Evolutionary conservation across 2,888 invertebrate species (phyloP), one percentile per base, ranked within the genome.

Genomic region (Papilio protenor): DNA sequence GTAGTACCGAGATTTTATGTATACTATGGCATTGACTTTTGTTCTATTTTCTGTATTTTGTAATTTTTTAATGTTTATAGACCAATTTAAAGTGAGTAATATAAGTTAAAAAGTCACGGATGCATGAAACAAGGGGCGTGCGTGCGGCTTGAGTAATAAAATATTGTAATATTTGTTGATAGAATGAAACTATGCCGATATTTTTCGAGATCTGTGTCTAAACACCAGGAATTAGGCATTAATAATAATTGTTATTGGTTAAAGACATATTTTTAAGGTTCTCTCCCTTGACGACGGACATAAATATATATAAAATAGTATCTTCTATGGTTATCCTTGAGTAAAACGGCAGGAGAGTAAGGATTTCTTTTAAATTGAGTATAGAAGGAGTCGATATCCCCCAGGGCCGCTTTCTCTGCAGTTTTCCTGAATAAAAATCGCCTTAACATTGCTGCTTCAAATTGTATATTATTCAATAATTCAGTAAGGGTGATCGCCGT

Each of bases 1-100:
- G 87, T 85, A 85, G 87, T 84, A 81, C 85, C 84, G 86, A 85
- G 83, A 85, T 85, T 88, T 91, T 89, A 61, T 88, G 88, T 88
- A 88, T 87, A 83, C 78, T 82, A 82, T 89, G 91, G 89, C 92
- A 91, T 92, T 92, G 92, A 91, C 87, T 89, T 89, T 88, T 83
- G 76, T 80, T 73, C 75, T 71, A 66, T 57, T 72, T 78, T 73
- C 71, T 33, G 6, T 66, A 49, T 78, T 75, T 76, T 72, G 78
- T 76, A 78, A 78, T 69, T 69, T 55, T 78, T 73, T 69, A 66
- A 78, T 69, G 49, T 78, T 86, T 85, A 87, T 85, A 85, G 85
- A 83, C 86, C 84, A 83, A 83, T 87, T 88, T 88, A 85, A 85
- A 84, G 85, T 85, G 82, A 86, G 86, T 86, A 89, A 90, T 91